phyloP scores from a whole-genome alignment of 2,888 invertebrate genomes.

The Aporophyla lueneburgensis region DNA sequence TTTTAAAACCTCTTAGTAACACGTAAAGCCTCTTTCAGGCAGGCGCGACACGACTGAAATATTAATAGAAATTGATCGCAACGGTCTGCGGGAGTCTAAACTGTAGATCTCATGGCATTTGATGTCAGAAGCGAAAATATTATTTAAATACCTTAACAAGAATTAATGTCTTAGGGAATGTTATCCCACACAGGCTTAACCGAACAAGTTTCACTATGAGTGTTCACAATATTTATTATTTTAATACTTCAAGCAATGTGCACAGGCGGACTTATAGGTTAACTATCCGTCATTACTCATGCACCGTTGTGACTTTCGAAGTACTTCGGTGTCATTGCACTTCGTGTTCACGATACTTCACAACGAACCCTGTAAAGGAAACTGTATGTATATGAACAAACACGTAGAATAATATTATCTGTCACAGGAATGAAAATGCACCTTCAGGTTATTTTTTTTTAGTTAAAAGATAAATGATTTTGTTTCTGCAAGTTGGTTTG shows the following conservation, averaged over 20 bases:
- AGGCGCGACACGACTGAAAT: too few species aligned
- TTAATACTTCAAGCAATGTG: too few species aligned
- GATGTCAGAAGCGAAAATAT: slow-evolving; percentile 21
- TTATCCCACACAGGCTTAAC: slow-evolving; percentile 37
- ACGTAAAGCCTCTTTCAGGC: neutral
- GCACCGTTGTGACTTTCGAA: slow-evolving; percentile 61
- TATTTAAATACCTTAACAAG: slow-evolving; percentile 27
- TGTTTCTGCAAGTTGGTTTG: too few species aligned
- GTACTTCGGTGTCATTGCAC: slow-evolving; percentile 58
- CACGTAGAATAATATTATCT: neutral
- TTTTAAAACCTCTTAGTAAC: slow-evolving; percentile 9
- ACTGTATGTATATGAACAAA: neutral
- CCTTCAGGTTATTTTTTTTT: too few species aligned
- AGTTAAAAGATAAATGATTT: too few species aligned
- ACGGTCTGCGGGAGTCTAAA: too few species aligned
- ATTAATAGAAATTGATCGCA: too few species aligned
- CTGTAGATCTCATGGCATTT: slow-evolving; percentile 15
- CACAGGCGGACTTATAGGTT: slow-evolving; percentile 22
- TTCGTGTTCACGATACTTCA: slow-evolving; percentile 47
- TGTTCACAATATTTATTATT: slow-evolving; percentile 35
- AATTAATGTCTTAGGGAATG: slow-evolving; percentile 22
- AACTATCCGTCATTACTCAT: slow-evolving; percentile 58
- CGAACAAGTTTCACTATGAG: slow-evolving; percentile 48
- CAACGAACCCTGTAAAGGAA: slow-evolving; percentile 22
- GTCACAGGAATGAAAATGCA: neutral